Evolutionary conservation across 2,888 invertebrate genomes (phyloP), one percentile per base, ranked within the genome.

Genomic region (Xiphydria camelus): DNA sequence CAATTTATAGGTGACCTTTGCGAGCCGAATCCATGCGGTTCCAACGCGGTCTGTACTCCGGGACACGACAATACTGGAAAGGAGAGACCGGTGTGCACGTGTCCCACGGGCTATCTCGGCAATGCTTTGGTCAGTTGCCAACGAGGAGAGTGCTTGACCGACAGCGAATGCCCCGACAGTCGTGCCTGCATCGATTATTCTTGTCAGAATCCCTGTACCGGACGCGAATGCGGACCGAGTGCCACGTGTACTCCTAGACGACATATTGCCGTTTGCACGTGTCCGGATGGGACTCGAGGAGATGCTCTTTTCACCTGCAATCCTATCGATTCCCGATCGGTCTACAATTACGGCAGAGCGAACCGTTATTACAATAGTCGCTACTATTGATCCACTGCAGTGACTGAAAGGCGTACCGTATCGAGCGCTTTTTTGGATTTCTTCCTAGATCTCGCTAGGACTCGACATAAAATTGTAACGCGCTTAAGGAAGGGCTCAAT

Each of bases 41-140:
- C 77, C 9, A 86, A 88, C 64, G 88, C 89, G 2, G 81, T 85
- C 49, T 93, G 93, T 65, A 84, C 86, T 12, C 91, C 92, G 0
- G 93, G 93, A 2, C 86, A 88, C 68, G 92, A 93, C 72, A 86
- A 86, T 48, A 84, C 86, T 4, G 88, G 89, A 31, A 84, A 85
- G 41, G 91, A 92, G 64, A 81, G 92, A 4, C 91, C 92, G 4
- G 91, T 93, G 32, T 93, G 92, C 70, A 91, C 89, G 6, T 92
- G 92, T 66, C 84, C 85, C 9, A 77, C 83, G 3, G 91, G 91
- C 32, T 88, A 87, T 70, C 82, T 87, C 38, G 91, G 91, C 20
- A 88, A 91, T 68, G 87, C 90, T 2, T 77, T 91, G 22, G 77
- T 79, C 4, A 78, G 82, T 57, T 93, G 93, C 69, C 81, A 78